phyloP scores from a whole-genome alignment of 2,888 invertebrate genomes.

The Drosophila buzzatii region DNA sequence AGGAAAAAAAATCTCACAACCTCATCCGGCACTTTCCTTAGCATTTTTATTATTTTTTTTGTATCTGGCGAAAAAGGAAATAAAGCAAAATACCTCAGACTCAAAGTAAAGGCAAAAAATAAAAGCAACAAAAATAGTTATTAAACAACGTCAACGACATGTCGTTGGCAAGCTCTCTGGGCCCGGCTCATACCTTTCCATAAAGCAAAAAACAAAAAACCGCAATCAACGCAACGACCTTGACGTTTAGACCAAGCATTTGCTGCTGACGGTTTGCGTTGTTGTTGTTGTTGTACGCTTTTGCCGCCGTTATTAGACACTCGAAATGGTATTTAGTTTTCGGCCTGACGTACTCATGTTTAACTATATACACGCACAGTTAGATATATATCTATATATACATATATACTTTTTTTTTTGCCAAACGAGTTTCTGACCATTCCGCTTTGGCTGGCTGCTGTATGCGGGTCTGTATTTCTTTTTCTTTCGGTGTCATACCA shows the following conservation, averaged over 20 bases:
- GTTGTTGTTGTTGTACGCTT: constrained; percentile 22
- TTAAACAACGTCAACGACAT: constrained; percentile 59
- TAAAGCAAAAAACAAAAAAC: constrained; percentile 48
- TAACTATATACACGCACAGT: constrained; percentile 19
- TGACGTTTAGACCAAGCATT: constrained; percentile 59
- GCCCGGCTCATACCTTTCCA: constrained; percentile 41
- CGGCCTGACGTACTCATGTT: constrained; percentile 62
- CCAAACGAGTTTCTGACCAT: constrained; percentile 55
- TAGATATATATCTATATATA: constrained; percentile 5
- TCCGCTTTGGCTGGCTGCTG: constrained; percentile 41
- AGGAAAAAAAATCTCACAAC: constrained; percentile 7
- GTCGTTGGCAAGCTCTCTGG: constrained; percentile 59
- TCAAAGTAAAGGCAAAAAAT: not conserved
- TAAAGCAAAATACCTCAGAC: constrained; percentile 67
- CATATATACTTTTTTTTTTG: constrained; percentile 4
- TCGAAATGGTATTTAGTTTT: constrained; percentile 69
- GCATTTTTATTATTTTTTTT: constrained; percentile 63
- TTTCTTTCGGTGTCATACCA: constrained; percentile 68
- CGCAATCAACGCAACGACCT: constrained; percentile 79
- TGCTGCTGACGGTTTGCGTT: constrained; percentile 29
- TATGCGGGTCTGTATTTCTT: constrained; percentile 27
- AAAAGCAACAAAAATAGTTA: constrained; percentile 47
- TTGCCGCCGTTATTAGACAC: constrained; percentile 66
- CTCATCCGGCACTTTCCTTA: constrained; percentile 54
- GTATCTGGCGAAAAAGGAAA: constrained; percentile 73